These are phyloP conservation scores for Lycopodina hypogea DNA, from an alignment of 37 sponge, comb jelly and placozoan species.

Conservation along the genomic window DNA sequence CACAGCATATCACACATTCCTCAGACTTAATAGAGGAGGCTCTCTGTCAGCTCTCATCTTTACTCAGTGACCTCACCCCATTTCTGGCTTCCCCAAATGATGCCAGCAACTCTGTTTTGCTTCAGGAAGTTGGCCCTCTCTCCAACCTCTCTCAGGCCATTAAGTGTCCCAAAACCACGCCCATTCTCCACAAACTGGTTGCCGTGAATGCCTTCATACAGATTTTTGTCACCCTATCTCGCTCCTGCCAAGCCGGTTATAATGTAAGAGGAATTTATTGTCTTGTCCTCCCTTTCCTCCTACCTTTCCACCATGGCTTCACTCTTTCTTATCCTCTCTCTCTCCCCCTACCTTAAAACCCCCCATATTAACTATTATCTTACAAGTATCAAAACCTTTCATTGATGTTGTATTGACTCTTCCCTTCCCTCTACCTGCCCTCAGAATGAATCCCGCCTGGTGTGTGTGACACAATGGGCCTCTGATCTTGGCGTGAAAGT, in stretches of 20 bases:
- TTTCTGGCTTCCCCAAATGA: constrained; percentile 63
- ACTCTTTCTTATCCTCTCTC: too few species aligned
- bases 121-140: constrained; percentile 53
- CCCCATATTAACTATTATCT: background rate
- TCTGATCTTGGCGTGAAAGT: constrained; percentile 20
- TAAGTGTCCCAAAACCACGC: constrained; percentile 40
- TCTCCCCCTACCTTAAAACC: too few species aligned
- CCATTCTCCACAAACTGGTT: constrained; percentile 68
- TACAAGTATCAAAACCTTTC: background rate
- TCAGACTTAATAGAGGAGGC: constrained; percentile 44
- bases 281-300: too few species aligned
- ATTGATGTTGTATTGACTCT: background rate
- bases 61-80: constrained; percentile 44
- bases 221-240: constrained; percentile 61
- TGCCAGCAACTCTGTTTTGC: constrained; percentile 53
- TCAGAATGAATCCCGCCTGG: constrained; percentile 50
- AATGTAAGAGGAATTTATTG: background rate
- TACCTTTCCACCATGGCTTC: too few species aligned
- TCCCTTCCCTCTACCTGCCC: constrained; percentile 1
- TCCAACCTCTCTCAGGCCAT: constrained; percentile 41
- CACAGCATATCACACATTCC: constrained; percentile 60
- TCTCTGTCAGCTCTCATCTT: constrained; percentile 50
- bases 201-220: constrained; percentile 63
- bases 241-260: constrained; percentile 54
- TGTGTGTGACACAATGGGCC: constrained; percentile 68